Conservation (phyloP, 2,797 vertebrate genomes). For the Bradypodion ventrale region DNA sequence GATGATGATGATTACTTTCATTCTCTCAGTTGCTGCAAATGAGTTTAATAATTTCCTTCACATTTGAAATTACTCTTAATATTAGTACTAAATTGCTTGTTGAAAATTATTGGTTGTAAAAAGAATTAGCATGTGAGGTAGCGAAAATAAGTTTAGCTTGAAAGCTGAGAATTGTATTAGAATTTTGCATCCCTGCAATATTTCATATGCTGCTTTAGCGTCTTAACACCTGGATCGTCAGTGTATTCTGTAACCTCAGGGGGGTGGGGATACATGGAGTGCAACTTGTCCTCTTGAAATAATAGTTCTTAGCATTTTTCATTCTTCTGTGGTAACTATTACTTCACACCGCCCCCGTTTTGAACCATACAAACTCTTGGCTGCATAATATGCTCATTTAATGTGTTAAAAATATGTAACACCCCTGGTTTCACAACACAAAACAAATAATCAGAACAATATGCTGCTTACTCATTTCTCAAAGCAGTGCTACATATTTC, state of each 20-base stretch:
- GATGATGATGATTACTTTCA: too few species aligned
- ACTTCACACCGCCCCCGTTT: constrained; percentile 12
- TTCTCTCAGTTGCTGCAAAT: constrained; percentile 58
- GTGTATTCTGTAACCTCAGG: constrained; percentile 25
- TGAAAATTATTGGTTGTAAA: constrained; percentile 48
- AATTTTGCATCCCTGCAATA: constrained; percentile 50
- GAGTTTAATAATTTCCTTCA: constrained; percentile 33
- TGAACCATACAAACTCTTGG: constrained; percentile 37
- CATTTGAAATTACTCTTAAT: constrained; percentile 46
- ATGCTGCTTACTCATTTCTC: constrained; percentile 48
- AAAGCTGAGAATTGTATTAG: constrained; percentile 47
- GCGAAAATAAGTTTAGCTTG: constrained; percentile 46
- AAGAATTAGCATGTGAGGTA: constrained; percentile 43
- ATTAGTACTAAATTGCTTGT: constrained; percentile 50
- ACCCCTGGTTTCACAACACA: constrained; percentile 14
- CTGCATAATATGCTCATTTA: constrained; percentile 32
- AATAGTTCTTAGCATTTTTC: not conserved
- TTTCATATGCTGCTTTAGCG: constrained; percentile 51
- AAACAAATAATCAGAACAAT: constrained; percentile 43
- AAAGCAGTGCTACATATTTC: constrained; percentile 57
- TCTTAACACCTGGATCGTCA: constrained; percentile 42
- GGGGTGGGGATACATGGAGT: constrained; percentile 33
- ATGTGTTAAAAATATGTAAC: constrained; percentile 30
- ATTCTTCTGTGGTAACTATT: constrained; percentile 48
- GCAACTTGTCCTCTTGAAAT: constrained; percentile 23